Conservation (phyloP, 2,888 invertebrate species). For the Timema podura region DNA sequence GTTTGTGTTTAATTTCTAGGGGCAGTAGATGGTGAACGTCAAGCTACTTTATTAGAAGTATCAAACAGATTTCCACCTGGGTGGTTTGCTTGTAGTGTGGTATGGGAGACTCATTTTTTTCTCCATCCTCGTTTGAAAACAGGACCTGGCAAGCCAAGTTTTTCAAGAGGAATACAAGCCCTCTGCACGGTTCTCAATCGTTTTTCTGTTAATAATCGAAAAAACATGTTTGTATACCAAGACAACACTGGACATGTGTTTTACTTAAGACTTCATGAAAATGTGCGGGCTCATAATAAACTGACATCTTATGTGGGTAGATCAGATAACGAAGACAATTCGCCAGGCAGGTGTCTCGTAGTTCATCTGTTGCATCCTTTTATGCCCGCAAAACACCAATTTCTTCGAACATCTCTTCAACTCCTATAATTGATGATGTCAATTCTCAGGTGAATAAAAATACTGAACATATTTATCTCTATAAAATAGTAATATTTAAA, state of each 20-base stretch:
- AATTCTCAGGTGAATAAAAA: background rate
- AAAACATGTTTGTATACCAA: conserved; percentile 72
- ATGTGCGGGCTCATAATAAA: conserved; percentile 40
- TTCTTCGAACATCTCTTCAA: background rate
- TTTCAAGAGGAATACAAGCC: conserved; percentile 60
- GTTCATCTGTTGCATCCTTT: conserved; percentile 51
- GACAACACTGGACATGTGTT: conserved; percentile 60
- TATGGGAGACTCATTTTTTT: conserved; percentile 65
- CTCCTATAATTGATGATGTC: conserved; percentile 12
- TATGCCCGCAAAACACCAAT: conserved; percentile 21
- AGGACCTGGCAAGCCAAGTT: conserved; percentile 55
- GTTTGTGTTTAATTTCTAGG: no score
- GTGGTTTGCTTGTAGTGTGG: conserved; percentile 67
- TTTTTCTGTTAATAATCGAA: conserved; percentile 66
- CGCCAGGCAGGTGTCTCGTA: conserved; percentile 47
- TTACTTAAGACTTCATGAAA: conserved; percentile 52
- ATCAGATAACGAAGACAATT: conserved; percentile 32
- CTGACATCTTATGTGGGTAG: conserved; percentile 34
- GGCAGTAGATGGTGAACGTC: conserved; percentile 24
- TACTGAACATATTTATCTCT: background rate
- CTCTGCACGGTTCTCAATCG: conserved; percentile 61
- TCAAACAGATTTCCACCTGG: conserved; percentile 56
- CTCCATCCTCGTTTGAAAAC: conserved; percentile 68
- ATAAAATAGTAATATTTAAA: background rate
- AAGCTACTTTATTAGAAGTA: conserved; percentile 43